Conservation (phyloP, 2,888 invertebrate species). For the Drosophila anomalata region DNA sequence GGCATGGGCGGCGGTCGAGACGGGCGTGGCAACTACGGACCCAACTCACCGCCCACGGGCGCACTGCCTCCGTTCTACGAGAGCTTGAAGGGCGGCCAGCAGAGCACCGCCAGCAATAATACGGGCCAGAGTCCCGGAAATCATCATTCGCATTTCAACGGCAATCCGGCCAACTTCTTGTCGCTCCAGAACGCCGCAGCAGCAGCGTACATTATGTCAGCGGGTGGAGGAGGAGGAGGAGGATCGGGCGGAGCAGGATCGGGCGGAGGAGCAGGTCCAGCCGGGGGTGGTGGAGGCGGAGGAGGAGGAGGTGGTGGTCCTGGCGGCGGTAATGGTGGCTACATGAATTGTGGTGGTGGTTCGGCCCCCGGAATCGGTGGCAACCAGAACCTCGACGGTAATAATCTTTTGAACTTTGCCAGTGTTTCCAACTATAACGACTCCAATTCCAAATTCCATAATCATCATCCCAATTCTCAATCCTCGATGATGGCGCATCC, state of each 20-base stretch:
- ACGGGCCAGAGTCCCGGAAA: slow-evolving; percentile 77
- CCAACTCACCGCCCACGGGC: slow-evolving; percentile 94
- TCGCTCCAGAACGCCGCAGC: slow-evolving; percentile 86
- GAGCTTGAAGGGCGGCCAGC: slow-evolving; percentile 91
- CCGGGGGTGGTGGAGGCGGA: slow-evolving; percentile 67
- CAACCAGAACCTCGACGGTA: slow-evolving; percentile 74
- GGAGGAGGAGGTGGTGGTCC: slow-evolving; percentile 85
- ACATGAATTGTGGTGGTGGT: slow-evolving; percentile 85
- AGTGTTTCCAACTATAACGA: slow-evolving; percentile 79
- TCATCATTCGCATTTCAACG: slow-evolving; percentile 54
- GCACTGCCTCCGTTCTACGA: slow-evolving; percentile 95
- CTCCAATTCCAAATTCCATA: slow-evolving; percentile 74
- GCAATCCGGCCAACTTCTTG: slow-evolving; percentile 85
- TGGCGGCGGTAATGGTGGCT: slow-evolving; percentile 52
- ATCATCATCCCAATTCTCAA: slow-evolving; percentile 35
- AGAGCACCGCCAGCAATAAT: slow-evolving; percentile 46
- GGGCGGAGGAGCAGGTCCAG: slow-evolving; percentile 51
- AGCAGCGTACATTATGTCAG: slow-evolving; percentile 86
- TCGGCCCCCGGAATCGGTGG: slow-evolving; percentile 47
- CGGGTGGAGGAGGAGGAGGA: slow-evolving; percentile 28
- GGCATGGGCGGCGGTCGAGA: slow-evolving; percentile 92
- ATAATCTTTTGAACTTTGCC: slow-evolving; percentile 82
- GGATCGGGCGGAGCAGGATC: slow-evolving; percentile 84
- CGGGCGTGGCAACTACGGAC: slow-evolving; percentile 93
- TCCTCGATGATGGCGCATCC: slow-evolving; percentile 57